phyloP scores from a whole-genome alignment of 2,797 vertebrate genomes.

The Furcifer pardalis region DNA sequence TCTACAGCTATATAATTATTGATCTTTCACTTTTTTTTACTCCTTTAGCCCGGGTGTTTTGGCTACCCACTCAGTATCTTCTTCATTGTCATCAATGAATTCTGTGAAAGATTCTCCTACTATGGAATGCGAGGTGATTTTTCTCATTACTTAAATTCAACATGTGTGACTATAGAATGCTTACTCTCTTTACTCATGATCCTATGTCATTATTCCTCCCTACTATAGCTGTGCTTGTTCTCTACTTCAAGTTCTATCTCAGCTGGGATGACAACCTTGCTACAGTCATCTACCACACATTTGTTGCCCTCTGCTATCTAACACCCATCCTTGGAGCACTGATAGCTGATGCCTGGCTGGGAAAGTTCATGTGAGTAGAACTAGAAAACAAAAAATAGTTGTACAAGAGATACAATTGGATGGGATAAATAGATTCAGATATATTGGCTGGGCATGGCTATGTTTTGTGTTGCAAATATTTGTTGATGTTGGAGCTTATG shows the following conservation, averaged over 20 bases:
- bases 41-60: conserved; percentile 63
- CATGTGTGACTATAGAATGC: background rate
- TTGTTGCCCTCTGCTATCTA: conserved; percentile 93
- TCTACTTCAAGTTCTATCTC: conserved; percentile 92
- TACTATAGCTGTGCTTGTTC: conserved; percentile 85
- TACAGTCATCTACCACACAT: conserved; percentile 91
- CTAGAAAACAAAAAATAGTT: background rate
- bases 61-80: conserved; percentile 93
- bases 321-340: conserved; percentile 91
- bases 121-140: conserved; percentile 94
- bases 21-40: background rate
- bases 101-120: conserved; percentile 97
- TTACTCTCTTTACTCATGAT: background rate
- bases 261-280: conserved; percentile 85
- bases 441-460: background rate
- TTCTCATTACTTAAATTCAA: accelerated
- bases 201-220: conserved; percentile 7
- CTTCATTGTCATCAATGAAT: conserved; percentile 94
- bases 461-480: background rate
- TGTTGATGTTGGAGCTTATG: background rate
- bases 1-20: background rate
- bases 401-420: background rate
- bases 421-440: background rate
- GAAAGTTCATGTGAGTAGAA: conserved; percentile 92
- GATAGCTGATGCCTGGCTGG: conserved; percentile 94